Conservation (phyloP, 2,888 invertebrate species). For the Parapristionchus giblindavisi region DNA sequence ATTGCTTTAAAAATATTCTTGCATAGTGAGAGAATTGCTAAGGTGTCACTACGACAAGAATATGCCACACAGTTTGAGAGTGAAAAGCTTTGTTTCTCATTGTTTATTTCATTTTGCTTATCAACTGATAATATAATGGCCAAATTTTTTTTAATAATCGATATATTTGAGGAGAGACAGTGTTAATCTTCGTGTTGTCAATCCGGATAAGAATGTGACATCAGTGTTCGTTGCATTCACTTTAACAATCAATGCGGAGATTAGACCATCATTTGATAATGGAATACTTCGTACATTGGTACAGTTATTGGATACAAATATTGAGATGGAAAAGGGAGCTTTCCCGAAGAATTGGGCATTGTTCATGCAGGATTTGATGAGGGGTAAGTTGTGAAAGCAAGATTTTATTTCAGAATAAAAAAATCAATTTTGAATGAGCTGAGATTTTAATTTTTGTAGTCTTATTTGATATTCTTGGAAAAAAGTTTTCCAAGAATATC, state of each 20-base stretch:
- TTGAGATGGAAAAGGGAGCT: constrained; percentile 65
- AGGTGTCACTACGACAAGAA: too few relatives aligned
- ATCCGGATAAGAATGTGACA: constrained; percentile 59
- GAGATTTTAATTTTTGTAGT: too few relatives aligned
- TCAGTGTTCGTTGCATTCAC: constrained; percentile 64
- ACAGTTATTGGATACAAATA: constrained; percentile 61
- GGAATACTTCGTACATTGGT: constrained; percentile 57
- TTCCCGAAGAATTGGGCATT: constrained; percentile 62
- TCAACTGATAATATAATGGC: too few relatives aligned
- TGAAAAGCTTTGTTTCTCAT: too few relatives aligned
- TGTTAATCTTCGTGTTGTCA: constrained; percentile 63
- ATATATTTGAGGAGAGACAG: constrained; percentile 57
- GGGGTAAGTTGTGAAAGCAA: constrained; percentile 45
- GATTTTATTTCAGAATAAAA: neutral
- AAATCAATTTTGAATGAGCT: neutral
- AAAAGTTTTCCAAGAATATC: too few relatives aligned
- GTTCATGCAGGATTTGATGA: constrained; percentile 64
- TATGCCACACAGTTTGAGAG: too few relatives aligned
- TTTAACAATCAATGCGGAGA: constrained; percentile 48
- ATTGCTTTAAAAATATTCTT: neutral
- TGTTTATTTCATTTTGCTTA: too few relatives aligned
- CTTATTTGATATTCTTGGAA: too few relatives aligned
- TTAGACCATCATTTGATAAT: constrained; percentile 52
- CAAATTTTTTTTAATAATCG: too few relatives aligned
- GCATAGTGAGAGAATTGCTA: neutral